These are phyloP conservation scores for Chondrilla cf. caribensis DNA, from an alignment of 37 sponge, comb jelly and placozoan species.

Conservation along the genomic window DNA sequence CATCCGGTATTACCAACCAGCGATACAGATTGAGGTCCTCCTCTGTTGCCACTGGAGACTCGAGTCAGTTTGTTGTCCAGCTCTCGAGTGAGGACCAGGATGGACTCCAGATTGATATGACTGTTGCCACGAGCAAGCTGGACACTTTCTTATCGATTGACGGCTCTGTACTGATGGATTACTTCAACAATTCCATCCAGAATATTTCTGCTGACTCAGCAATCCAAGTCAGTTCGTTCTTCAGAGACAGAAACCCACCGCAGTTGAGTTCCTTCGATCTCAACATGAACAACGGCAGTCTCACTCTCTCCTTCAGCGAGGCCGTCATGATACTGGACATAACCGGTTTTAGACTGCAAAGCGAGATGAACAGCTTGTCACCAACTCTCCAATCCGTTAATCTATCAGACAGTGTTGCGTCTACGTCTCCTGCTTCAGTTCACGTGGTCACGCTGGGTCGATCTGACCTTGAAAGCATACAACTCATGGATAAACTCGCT, in stretches of 20 bases:
- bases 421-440: slow-evolving; percentile 32
- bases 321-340: slow-evolving; percentile 49
- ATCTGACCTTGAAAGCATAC: slow-evolving; percentile 41
- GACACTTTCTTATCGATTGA: slow-evolving; percentile 61
- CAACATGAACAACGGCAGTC: slow-evolving; percentile 48
- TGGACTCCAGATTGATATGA: slow-evolving; percentile 49
- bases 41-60: slow-evolving; percentile 12
- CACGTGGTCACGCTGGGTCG: slow-evolving; percentile 19
- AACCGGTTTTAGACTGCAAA: slow-evolving; percentile 39
- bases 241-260: slow-evolving; percentile 46
- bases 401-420: slow-evolving; percentile 41
- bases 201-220: slow-evolving; percentile 24
- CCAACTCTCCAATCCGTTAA: not conserved
- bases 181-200: slow-evolving; percentile 40
- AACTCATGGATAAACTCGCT: slow-evolving; percentile 47
- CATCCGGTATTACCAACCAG: not conserved
- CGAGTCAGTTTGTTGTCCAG: slow-evolving; percentile 41
- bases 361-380: not conserved
- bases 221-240: slow-evolving; percentile 23
- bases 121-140: slow-evolving; percentile 46
- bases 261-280: slow-evolving; percentile 58
- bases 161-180: slow-evolving; percentile 52
- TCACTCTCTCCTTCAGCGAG: slow-evolving; percentile 70
- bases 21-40: not conserved
- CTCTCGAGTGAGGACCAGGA: slow-evolving; percentile 62